These are phyloP conservation scores for Nannoperca obscura DNA, from an alignment of 2,797 vertebrate genomes.

Conservation along the genomic window DNA sequence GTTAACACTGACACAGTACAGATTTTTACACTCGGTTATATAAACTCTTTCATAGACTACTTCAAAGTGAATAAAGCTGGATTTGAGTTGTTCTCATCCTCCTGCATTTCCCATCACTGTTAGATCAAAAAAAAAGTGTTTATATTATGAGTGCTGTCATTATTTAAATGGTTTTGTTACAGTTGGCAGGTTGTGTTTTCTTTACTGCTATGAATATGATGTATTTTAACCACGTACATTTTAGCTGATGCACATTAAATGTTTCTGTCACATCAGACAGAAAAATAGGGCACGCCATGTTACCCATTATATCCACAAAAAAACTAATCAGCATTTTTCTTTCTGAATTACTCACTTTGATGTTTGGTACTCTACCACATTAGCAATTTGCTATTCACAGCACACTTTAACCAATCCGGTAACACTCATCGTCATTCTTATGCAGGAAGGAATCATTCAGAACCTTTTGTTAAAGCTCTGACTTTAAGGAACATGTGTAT, in stretches of 20 bases:
- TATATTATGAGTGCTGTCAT: conserved; percentile 1
- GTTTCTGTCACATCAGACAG: conserved; percentile 39
- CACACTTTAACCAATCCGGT: conserved; percentile 48
- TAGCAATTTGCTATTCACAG: conserved; percentile 56
- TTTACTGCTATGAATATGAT: conserved; percentile 23
- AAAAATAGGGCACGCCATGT: conserved; percentile 42
- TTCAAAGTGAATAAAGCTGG: not conserved
- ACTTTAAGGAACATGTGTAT: conserved; percentile 3
- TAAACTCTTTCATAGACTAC: conserved; percentile 5
- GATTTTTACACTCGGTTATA: conserved; percentile 1
- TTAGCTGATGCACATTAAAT: conserved; percentile 51
- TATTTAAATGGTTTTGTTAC: conserved; percentile 8
- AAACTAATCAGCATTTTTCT: conserved; percentile 67
- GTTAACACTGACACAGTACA: conserved; percentile 16
- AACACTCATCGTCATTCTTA: conserved; percentile 24
- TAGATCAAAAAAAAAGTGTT: not conserved
- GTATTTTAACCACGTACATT: conserved; percentile 29
- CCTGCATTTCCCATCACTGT: not conserved
- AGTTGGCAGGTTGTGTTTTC: conserved; percentile 33
- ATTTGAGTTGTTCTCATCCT: not conserved
- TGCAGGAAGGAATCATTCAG: conserved; percentile 9
- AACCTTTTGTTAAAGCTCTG: conserved; percentile 6
- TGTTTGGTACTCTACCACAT: conserved; percentile 61
- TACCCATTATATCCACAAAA: conserved; percentile 54
- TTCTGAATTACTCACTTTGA: conserved; percentile 67